Percentiles rank a stretch among this genome's conserved stretches.
phyloP scores from a whole-genome alignment of 2,113 vertebrate genomes.

The Oxyruncus cristatus region DNA sequence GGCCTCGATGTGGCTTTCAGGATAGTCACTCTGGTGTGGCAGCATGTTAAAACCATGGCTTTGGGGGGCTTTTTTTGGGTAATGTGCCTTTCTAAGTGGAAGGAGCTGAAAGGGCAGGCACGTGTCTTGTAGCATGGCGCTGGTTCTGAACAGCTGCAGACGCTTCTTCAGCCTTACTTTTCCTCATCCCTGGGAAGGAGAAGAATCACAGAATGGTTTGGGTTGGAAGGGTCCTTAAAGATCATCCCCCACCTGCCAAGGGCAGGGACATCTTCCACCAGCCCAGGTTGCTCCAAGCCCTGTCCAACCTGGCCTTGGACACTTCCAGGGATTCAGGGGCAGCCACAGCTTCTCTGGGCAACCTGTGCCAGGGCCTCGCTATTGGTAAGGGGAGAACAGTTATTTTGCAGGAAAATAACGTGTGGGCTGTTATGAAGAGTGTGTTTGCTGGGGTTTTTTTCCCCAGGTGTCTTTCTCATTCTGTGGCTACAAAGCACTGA shows the following conservation, averaged over 20 bases:
- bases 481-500: fast-evolving
- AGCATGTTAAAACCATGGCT: background rate
- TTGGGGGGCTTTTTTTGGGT: fast-evolving
- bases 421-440: background rate
- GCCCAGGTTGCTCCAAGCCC: background rate
- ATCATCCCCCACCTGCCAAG: background rate
- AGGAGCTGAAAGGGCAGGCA: background rate
- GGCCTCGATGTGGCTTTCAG: background rate
- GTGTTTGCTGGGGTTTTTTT: background rate
- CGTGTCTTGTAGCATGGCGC: background rate
- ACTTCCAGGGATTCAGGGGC: background rate
- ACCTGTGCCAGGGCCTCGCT: background rate
- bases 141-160: background rate
- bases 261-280: background rate
- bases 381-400: fast-evolving
- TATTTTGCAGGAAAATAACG: background rate
- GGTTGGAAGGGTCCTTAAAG: background rate
- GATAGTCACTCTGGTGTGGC: background rate
- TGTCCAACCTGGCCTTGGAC: background rate
- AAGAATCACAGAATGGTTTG: background rate
- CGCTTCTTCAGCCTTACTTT: background rate
- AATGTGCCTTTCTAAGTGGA: background rate
- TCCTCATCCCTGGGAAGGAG: background rate
- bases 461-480: background rate
- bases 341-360: background rate